Evolutionary conservation across 2,797 vertebrate species (phyloP), one percentile per base, ranked within the genome.

Genomic region (Sebastes hubbsi): DNA sequence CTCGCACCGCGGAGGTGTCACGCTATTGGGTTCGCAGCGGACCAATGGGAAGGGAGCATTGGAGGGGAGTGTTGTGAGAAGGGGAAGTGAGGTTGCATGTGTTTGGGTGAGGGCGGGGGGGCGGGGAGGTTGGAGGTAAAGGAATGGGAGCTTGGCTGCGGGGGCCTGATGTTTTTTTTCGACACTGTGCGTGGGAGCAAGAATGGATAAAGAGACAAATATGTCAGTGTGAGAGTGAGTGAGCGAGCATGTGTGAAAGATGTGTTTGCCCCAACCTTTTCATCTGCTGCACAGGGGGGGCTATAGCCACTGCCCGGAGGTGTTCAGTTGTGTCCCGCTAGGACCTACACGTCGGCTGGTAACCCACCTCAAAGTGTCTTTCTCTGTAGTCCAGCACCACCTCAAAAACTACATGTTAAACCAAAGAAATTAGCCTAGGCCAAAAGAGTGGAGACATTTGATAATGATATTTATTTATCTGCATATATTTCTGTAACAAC

Each of bases 181-280:
- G 58, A 85, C 72, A 77, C 76, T 78, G 79, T 71, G 82, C 2
- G 74, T 73, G 81, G 75, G 88, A 81, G 78, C 25, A 78, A 82
- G 84, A 84, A 79, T 89, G 92, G 83, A 82, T 84, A 72, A 34
- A 62, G 92, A 91, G 91, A 72, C 88, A 93, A 86, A 83, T 83
- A 76, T 92, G 87, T 93, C 87, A 80, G 91, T 87, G 93, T 88
- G 92, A 84, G 92, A 84, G 91, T 87, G 92, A 84, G 91, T 87
- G 93, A 91, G 93, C 84, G 93, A 91, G 93, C 84, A 92, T 94
- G 96, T 97, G 92, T 94, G 94, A 94, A 95, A 95, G 96, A 96
- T 97, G 95, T 95, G 95, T 96, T 96, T 97, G 96, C 97, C 96
- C 95, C 94, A 95, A 96, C 96, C 95, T 97, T 95, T 97, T 97